Evolutionary conservation across 1,140 invertebrate genomes (phyloP).

Genomic region (Drosophila persimilis): DNA sequence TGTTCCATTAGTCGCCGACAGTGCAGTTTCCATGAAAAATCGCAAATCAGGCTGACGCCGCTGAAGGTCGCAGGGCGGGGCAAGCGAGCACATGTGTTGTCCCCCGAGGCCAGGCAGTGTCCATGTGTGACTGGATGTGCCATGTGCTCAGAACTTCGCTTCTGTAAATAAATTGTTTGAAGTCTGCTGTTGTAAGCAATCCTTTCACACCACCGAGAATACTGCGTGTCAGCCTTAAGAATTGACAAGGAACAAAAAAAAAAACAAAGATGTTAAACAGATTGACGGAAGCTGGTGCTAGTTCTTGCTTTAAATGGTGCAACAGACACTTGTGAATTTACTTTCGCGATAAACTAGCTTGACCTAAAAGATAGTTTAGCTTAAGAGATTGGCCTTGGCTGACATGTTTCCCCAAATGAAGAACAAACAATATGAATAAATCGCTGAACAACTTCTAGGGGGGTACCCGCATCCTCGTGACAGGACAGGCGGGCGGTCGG

Average conservation of each 20-base stretch:
- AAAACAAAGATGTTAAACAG: conserved; percentile 27
- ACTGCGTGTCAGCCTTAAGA: neutral
- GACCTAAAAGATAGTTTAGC: neutral
- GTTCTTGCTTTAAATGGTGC: neutral
- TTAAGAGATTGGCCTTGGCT: too few relatives aligned
- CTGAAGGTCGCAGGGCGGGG: conserved; percentile 48
- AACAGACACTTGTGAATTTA: neutral
- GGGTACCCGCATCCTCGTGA: conserved; percentile 22
- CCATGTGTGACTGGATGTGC: conserved; percentile 18
- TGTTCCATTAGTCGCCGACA: conserved; percentile 52
- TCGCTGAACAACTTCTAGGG: neutral
- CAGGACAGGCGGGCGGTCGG: conserved; percentile 26
- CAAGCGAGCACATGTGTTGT: neutral
- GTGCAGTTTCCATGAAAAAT: conserved; percentile 76
- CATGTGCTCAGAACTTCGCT: conserved; percentile 12
- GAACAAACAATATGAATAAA: too few relatives aligned
- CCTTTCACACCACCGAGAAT: conserved; percentile 18
- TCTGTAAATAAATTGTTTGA: conserved; percentile 13
- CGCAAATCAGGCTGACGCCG: conserved; percentile 67
- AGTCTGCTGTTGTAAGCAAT: conserved; percentile 7
- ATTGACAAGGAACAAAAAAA: conserved; percentile 1
- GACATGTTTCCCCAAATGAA: too few relatives aligned
- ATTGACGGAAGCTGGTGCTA: conserved; percentile 5
- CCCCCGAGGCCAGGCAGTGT: neutral
- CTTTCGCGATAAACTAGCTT: conserved; percentile 7